Base-by-base conservation (phyloP, 2,888 invertebrate genomes). In the Archips xylosteana region DNA sequence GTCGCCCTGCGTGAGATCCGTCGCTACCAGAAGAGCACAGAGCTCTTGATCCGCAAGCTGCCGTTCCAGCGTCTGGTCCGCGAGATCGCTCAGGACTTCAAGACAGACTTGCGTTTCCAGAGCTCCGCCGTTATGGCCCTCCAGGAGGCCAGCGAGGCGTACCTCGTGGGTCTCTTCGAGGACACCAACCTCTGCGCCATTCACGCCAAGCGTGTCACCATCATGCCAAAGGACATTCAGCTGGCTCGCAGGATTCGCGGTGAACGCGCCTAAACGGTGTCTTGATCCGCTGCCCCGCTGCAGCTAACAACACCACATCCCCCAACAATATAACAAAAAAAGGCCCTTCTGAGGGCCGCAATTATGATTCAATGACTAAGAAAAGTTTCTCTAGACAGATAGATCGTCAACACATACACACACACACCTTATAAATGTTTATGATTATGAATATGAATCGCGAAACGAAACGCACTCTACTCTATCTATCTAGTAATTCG, bases 11-110 rank as follows among this genome's bases (percentile, higher is more conserved):
- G 98, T 94, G 98, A 98, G 95, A 98, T 98, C 90, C 96, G 98
- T 93, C 96, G 98, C 89, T 98, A 98, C 91, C 98, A 98, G 91
- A 98, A 98, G 90, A 97, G 97, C 2, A 98, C 98, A 0, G 98
- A 98, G 89, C 95, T 98, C 95, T 92, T 98, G 84, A 98, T 98
- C 94, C 96, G 98, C 85, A 98, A 98, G 92, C 92, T 98, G 89
- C 98, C 98, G 98, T 54, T 54, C 96, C 98, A 98, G 89, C 97
- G 97, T 83, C 94, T 98, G 83, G 98, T 98, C 74, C 96, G 98
- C 95, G 98, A 98, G 96, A 98, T 98, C 83, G 98, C 98, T 0
- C 98, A 98, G 86, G 98, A 98, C 89, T 98, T 98, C 96, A 98
- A 98, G 90, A 98, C 97, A 79, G 97, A 98, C 92, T 94, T 97